Percentiles rank a stretch among this genome's conserved stretches.
phyloP scores from a whole-genome alignment of 2,888 invertebrate species.

The Cerceris rybyensis region DNA sequence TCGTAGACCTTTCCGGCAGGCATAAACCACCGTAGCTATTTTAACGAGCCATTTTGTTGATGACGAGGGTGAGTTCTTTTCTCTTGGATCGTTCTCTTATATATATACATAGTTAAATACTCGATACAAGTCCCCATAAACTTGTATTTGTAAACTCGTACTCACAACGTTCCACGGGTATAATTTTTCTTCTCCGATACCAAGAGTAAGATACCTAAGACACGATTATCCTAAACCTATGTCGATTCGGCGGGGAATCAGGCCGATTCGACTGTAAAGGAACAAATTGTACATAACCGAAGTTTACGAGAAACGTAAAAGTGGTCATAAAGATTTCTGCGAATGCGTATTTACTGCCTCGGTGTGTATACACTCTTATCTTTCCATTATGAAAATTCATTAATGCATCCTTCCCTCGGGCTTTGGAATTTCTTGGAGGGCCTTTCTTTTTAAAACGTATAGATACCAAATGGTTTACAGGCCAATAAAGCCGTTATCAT shows the following conservation, averaged over 20 bases:
- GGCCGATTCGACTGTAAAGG: background rate
- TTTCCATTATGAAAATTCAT: slow-evolving; percentile 56
- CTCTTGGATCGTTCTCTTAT: background rate
- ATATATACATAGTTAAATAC: background rate
- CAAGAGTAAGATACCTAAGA: background rate
- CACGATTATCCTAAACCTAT: background rate
- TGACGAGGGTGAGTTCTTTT: background rate
- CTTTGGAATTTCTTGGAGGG: slow-evolving; percentile 40
- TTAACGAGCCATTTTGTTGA: background rate
- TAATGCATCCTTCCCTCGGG: slow-evolving; percentile 38
- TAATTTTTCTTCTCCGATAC: background rate
- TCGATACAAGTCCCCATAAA: background rate
- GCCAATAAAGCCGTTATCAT: slow-evolving; percentile 48
- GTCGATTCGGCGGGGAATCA: background rate
- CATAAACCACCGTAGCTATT: background rate
- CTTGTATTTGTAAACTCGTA: too few species aligned
- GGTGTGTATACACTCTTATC: slow-evolving; percentile 53
- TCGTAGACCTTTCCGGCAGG: background rate
- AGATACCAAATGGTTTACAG: slow-evolving; percentile 51
- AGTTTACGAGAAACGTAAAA: slow-evolving; percentile 55
- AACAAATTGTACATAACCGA: slow-evolving; percentile 43
- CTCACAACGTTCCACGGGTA: too few species aligned
- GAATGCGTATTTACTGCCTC: slow-evolving; percentile 53
- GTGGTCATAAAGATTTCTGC: slow-evolving; percentile 47
- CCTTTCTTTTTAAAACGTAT: slow-evolving; percentile 31